Percentiles rank a stretch among this genome's conserved stretches.
Conservation (phyloP, 2,113 vertebrate genomes). For the Larimichthys polyactis region DNA sequence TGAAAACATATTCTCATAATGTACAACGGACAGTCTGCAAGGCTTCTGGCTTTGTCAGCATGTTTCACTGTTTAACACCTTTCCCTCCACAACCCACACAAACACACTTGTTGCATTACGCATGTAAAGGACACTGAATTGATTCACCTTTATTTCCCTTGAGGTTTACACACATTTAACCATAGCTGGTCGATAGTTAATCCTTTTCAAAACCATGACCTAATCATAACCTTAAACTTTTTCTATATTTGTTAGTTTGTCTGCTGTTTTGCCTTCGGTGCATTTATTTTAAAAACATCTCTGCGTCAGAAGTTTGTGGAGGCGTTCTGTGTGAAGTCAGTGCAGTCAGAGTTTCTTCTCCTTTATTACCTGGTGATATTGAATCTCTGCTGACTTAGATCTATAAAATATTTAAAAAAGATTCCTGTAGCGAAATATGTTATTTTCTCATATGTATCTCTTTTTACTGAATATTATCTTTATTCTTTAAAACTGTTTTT, state of each 20-base stretch:
- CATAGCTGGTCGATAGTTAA: slow-evolving; percentile 19
- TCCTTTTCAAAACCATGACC: slow-evolving; percentile 12
- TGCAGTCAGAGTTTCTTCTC: not conserved
- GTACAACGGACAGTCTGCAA: not conserved
- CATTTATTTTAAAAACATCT: slow-evolving; percentile 18
- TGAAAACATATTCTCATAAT: slow-evolving; percentile 17
- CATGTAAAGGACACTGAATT: slow-evolving; percentile 37
- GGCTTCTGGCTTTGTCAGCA: slow-evolving; percentile 25
- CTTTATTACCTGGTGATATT: slow-evolving; percentile 50
- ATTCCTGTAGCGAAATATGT: not conserved
- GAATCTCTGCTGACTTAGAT: slow-evolving; percentile 19
- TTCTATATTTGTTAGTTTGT: not conserved
- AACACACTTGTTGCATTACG: not conserved
- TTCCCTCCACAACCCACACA: not conserved
- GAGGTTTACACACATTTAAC: slow-evolving; percentile 1
- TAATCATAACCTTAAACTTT: not conserved
- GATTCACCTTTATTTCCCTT: slow-evolving; percentile 57
- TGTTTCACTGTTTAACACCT: slow-evolving; percentile 7
- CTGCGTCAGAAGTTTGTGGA: not conserved
- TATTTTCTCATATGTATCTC: slow-evolving; percentile 2
- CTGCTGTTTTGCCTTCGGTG: not conserved
- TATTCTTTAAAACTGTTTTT: not conserved
- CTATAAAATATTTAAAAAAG: slow-evolving; percentile 32
- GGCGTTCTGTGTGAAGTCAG: not conserved
- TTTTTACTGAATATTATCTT: slow-evolving; percentile 4